These are phyloP conservation scores for Thunnus albacares DNA, from an alignment of 2,797 vertebrate genomes.

Conservation along the genomic window DNA sequence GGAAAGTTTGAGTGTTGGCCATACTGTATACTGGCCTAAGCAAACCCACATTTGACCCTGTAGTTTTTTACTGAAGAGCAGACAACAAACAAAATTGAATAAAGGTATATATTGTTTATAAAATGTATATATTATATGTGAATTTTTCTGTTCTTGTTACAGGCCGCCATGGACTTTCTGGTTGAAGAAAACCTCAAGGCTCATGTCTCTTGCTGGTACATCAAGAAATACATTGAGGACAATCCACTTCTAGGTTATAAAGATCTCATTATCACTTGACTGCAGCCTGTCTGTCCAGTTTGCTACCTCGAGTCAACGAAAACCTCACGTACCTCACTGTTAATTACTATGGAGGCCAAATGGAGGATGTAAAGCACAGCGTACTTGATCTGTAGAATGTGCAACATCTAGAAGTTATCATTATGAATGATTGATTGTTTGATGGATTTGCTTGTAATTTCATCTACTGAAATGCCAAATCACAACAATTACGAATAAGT, in stretches of 20 bases:
- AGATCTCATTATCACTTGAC: constrained; percentile 64
- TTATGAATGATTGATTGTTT: not conserved
- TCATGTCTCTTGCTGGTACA: constrained; percentile 84
- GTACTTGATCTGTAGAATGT: not conserved
- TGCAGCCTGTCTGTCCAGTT: too few species aligned
- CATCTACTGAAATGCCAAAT: not conserved
- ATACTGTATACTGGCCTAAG: too few species aligned
- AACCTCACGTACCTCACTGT: not conserved
- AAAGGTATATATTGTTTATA: too few species aligned
- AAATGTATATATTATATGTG: rapidly evolving
- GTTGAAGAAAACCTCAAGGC: constrained; percentile 81
- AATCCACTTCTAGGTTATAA: constrained; percentile 69
- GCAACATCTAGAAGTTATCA: not conserved
- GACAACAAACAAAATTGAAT: too few species aligned
- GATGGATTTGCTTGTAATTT: not conserved
- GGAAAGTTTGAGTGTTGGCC: not conserved
- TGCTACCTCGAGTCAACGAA: constrained; percentile 18
- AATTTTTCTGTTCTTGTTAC: not conserved
- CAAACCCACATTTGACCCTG: not conserved
- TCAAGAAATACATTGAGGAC: constrained; percentile 80
- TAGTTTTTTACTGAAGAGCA: not conserved
- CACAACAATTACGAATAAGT: not conserved
- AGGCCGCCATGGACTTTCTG: constrained; percentile 86
- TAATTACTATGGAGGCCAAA: not conserved
- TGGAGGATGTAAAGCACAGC: not conserved